These are phyloP conservation scores for Myopa tessellatipennis DNA, from an alignment of 2,888 invertebrate species.

Conservation along the genomic window DNA sequence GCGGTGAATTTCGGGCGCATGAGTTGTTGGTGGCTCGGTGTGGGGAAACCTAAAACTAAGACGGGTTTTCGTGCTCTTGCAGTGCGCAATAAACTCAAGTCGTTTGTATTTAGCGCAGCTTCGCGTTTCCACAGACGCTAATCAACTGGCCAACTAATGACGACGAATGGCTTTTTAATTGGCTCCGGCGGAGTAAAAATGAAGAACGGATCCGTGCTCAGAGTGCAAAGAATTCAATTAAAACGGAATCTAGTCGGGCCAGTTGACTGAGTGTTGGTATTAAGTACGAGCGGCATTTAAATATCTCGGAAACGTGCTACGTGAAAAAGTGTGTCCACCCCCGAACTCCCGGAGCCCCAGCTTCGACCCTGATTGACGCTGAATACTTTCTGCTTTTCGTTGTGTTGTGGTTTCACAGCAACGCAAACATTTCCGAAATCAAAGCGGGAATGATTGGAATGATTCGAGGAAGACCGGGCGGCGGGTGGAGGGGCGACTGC, in stretches of 20 bases:
- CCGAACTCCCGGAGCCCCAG: neutral
- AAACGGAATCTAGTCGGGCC: neutral
- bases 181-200: neutral
- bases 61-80: neutral
- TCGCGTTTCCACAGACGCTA: slow-evolving; percentile 14
- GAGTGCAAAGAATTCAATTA: slow-evolving; percentile 12
- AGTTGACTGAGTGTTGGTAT: neutral
- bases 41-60: neutral
- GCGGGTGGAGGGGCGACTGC: neutral
- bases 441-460: neutral
- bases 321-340: neutral
- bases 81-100: slow-evolving; percentile 2
- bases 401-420: neutral
- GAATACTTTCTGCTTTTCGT: neutral
- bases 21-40: neutral
- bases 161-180: slow-evolving; percentile 33
- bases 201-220: neutral
- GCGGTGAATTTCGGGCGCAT: slow-evolving; percentile 54
- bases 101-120: slow-evolving; percentile 9
- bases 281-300: neutral
- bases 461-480: neutral
- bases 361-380: no score
- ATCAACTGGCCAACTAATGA: slow-evolving; percentile 21
- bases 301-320: neutral
- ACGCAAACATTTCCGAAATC: slow-evolving; percentile 28